phyloP scores from a whole-genome alignment of 2,888 invertebrate species.

The Actias luna region DNA sequence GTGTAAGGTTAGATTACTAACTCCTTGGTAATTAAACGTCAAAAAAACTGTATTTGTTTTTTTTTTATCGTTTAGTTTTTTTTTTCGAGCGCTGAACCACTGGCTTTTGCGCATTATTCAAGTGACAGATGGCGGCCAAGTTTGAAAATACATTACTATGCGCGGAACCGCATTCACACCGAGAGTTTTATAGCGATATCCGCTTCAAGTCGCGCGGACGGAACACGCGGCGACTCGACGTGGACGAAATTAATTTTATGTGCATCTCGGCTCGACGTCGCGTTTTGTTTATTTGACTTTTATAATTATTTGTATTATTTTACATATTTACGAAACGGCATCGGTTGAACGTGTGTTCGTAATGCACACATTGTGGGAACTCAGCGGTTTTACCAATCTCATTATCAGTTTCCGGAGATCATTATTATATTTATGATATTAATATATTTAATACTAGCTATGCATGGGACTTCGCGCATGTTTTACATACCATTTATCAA shows the following conservation, averaged over 20 bases:
- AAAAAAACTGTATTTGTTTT: background rate
- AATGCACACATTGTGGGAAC: constrained; percentile 6
- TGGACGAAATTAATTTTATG: constrained; percentile 46
- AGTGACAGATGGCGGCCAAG: constrained; percentile 12
- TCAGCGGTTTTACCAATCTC: background rate
- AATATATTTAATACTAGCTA: no score
- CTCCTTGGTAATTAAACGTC: background rate
- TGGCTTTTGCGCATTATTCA: constrained; percentile 6
- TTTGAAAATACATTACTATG: constrained; percentile 40
- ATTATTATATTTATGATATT: no score
- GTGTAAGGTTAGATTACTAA: background rate
- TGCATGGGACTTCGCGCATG: no score
- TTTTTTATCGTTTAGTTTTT: background rate
- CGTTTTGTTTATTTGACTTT: constrained; percentile 10
- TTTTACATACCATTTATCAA: no score
- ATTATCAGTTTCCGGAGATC: no score
- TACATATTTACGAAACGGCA: background rate
- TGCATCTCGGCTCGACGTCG: constrained; percentile 17
- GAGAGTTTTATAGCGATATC: constrained; percentile 54
- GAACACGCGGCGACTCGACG: constrained; percentile 30
- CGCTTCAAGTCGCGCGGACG: constrained; percentile 34
- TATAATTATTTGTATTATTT: constrained; percentile 2
- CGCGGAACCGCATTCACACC: constrained; percentile 37
- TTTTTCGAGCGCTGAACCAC: no score
- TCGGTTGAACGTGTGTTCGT: background rate